These are phyloP conservation scores for Amphipoea oculea DNA, from an alignment of 2,888 invertebrate species.

Conservation along the genomic window DNA sequence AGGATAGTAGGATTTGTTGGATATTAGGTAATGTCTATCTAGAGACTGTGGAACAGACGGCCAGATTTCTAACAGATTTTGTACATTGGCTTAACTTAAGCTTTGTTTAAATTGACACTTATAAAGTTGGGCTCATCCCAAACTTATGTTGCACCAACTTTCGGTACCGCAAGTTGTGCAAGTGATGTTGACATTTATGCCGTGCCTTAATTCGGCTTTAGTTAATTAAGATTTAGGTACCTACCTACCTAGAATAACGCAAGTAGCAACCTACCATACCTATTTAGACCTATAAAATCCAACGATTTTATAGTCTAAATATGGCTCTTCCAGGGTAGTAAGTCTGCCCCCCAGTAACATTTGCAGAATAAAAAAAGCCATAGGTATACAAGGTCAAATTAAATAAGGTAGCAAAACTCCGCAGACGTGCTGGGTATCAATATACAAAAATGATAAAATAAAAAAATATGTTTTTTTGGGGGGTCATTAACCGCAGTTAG, in stretches of 20 bases:
- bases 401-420: no score
- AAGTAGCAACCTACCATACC: not conserved
- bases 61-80: conserved; percentile 7
- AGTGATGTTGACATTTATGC: conserved; percentile 23
- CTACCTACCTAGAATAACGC: not conserved
- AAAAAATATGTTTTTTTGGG: no score
- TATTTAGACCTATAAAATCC: no score
- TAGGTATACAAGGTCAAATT: no score
- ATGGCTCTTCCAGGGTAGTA: not conserved
- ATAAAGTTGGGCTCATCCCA: conserved; percentile 28
- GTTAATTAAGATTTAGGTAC: not conserved
- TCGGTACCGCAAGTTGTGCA: conserved; percentile 2
- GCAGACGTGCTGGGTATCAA: no score
- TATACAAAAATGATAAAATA: no score
- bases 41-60: not conserved
- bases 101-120: conserved; percentile 16
- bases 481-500: no score
- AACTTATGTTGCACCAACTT: conserved; percentile 43
- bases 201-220: not conserved
- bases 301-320: not conserved
- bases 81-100: not conserved
- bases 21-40: not conserved
- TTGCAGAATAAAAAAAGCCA: not conserved
- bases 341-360: not conserved
- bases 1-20: not conserved